Percentiles rank a stretch among this genome's conserved stretches.
phyloP scores from a whole-genome alignment of 2,113 vertebrate species.

The Cyanoliseus patagonus region DNA sequence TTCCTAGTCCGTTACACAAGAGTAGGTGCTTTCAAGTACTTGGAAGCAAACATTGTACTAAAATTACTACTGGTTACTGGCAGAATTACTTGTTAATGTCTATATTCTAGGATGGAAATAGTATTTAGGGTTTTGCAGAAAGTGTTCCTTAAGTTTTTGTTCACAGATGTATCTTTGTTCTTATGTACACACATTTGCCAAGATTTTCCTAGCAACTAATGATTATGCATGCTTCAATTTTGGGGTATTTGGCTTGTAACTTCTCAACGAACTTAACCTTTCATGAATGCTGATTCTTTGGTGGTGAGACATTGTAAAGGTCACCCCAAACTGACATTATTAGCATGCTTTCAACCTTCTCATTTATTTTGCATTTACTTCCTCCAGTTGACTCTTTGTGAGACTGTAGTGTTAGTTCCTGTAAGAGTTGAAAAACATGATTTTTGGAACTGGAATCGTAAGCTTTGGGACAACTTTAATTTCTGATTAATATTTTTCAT shows the following conservation, averaged over 20 bases:
- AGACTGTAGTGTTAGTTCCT: neutral
- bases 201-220: slow-evolving; percentile 9
- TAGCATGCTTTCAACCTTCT: neutral
- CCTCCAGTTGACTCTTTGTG: fast-evolving
- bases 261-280: neutral
- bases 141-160: neutral
- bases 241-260: neutral
- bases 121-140: slow-evolving; percentile 31
- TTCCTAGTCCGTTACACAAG: neutral
- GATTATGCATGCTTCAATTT: neutral
- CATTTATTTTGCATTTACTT: neutral
- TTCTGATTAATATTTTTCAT: neutral
- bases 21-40: slow-evolving; percentile 27
- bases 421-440: neutral
- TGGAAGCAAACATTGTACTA: slow-evolving; percentile 31
- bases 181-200: neutral
- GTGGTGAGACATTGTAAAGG: neutral
- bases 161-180: slow-evolving; percentile 47
- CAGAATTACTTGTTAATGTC: slow-evolving; percentile 23
- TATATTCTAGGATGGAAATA: slow-evolving; percentile 10
- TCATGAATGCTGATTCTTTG: neutral
- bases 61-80: slow-evolving; percentile 48
- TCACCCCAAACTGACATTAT: neutral
- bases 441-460: neutral
- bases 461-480: neutral